Evolutionary conservation across 2,797 vertebrate species (phyloP).

Genomic region (Botia almorhae): DNA sequence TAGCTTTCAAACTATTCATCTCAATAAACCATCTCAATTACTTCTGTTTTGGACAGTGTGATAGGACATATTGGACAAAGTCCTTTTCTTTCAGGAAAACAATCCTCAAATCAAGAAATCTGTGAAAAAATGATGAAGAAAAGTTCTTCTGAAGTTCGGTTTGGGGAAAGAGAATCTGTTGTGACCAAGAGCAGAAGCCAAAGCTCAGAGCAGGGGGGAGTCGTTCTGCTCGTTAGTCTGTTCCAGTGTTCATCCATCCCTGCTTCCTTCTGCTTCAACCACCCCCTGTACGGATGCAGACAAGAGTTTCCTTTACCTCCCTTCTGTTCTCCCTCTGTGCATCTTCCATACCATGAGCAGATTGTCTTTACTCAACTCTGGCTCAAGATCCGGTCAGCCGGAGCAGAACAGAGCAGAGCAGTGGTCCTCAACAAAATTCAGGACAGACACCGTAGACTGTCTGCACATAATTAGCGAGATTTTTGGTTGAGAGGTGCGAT

Average conservation of each 20-base stretch:
- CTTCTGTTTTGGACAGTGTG: constrained; percentile 1
- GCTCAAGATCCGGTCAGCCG: constrained; percentile 33
- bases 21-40: neutral
- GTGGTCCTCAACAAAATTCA: constrained; percentile 49
- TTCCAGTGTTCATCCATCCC: constrained; percentile 53
- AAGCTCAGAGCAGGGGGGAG: constrained; percentile 45
- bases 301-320: constrained; percentile 45
- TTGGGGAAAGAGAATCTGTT: constrained; percentile 9
- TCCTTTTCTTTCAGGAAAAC: neutral
- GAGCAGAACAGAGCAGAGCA: constrained; percentile 58
- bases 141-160: constrained; percentile 38
- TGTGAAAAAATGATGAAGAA: constrained; percentile 47
- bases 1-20: too few species aligned
- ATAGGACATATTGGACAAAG: neutral
- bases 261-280: constrained; percentile 53
- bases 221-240: constrained; percentile 55
- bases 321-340: constrained; percentile 51
- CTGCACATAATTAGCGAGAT: constrained; percentile 63
- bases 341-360: constrained; percentile 37
- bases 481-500: constrained; percentile 60
- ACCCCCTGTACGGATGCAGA: constrained; percentile 35
- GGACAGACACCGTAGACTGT: constrained; percentile 50
- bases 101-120: constrained; percentile 55
- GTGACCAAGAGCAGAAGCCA: constrained; percentile 44
- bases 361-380: constrained; percentile 43